phyloP scores from a whole-genome alignment of 2,113 vertebrate species.

The Nanorana parkeri region DNA sequence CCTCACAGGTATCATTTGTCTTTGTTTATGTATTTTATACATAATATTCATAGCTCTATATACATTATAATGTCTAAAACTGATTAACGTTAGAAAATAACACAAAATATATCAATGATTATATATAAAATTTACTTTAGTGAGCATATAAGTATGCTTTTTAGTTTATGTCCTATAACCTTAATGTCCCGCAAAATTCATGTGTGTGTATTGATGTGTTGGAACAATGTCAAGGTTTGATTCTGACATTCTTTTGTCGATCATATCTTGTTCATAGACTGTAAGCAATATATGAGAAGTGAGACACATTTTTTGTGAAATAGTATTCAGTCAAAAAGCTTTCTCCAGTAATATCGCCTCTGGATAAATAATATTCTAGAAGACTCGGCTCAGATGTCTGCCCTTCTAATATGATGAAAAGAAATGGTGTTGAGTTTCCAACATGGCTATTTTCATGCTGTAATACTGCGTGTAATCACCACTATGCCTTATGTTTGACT shows the following conservation, averaged over 20 bases:
- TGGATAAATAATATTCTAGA: constrained; percentile 18
- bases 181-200: background rate
- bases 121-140: no score
- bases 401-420: constrained; percentile 8
- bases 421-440: constrained; percentile 11
- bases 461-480: constrained; percentile 28
- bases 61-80: no score
- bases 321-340: background rate
- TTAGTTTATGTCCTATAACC: background rate
- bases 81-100: no score
- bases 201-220: background rate
- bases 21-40: no score
- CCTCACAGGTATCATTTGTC: no score
- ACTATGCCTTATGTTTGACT: background rate
- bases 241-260: constrained; percentile 27
- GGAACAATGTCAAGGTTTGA: background rate
- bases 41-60: no score
- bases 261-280: constrained; percentile 6
- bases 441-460: constrained; percentile 5
- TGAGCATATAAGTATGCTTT: background rate
- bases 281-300: constrained; percentile 13
- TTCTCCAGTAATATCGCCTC: constrained; percentile 29
- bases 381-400: constrained; percentile 16
- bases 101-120: no score
- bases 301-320: constrained; percentile 23